These are phyloP conservation scores for Drosophila crucigera DNA, from an alignment of 2,888 invertebrate species.

Conservation along the genomic window DNA sequence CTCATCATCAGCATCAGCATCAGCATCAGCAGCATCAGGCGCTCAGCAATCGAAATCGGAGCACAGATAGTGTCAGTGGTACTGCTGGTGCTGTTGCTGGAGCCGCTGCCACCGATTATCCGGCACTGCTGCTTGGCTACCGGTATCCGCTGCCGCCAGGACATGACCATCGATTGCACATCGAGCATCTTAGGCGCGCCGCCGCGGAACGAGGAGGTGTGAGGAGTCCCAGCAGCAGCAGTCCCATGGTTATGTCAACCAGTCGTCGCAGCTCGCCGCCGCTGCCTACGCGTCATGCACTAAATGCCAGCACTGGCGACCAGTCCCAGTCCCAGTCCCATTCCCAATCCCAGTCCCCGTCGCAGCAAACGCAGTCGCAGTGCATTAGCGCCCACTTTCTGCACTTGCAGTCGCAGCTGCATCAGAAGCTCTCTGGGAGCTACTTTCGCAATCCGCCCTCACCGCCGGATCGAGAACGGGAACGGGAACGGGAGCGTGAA, in stretches of 20 bases:
- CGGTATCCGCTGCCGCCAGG: slow-evolving; percentile 64
- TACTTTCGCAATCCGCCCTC: slow-evolving; percentile 83
- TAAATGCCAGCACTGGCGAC: slow-evolving; percentile 10
- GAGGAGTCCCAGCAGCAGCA: slow-evolving; percentile 37
- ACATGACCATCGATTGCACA: slow-evolving; percentile 65
- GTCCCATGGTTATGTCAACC: slow-evolving; percentile 88
- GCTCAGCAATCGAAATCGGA: slow-evolving; percentile 17
- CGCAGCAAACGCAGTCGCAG: slow-evolving; percentile 72
- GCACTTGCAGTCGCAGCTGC: slow-evolving; percentile 85
- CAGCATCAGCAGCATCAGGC: slow-evolving; percentile 17
- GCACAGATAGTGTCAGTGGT: slow-evolving; percentile 28
- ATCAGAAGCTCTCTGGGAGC: slow-evolving; percentile 84
- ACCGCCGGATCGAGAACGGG: slow-evolving; percentile 56
- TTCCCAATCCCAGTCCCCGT: slow-evolving; percentile 53
- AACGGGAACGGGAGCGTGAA: slow-evolving; percentile 3
- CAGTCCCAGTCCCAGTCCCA: slow-evolving; percentile 81
- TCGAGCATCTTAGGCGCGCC: slow-evolving; percentile 36
- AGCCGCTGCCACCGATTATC: slow-evolving; percentile 34
- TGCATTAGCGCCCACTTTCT: slow-evolving; percentile 85
- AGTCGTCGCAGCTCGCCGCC: slow-evolving; percentile 89
- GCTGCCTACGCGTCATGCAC: slow-evolving; percentile 42
- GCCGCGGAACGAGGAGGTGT: slow-evolving; percentile 32
- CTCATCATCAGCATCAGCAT: slow-evolving; percentile 23
- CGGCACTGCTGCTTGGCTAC: slow-evolving; percentile 58
- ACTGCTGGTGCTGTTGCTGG: slow-evolving; percentile 20